phyloP scores from a whole-genome alignment of 1,140 invertebrate species.

The Harlomillsia oculata region DNA sequence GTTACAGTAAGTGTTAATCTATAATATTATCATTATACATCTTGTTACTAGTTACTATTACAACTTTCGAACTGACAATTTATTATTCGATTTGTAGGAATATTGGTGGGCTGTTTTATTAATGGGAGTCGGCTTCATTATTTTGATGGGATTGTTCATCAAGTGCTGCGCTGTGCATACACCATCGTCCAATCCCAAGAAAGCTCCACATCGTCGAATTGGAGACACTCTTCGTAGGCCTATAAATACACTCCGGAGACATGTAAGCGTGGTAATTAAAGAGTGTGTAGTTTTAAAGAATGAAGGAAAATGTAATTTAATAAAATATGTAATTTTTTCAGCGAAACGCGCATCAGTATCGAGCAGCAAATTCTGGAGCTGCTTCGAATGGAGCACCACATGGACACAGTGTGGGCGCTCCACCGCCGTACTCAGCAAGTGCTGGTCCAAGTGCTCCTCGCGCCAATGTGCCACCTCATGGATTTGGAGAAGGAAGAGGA shows the following conservation, averaged over 20 bases:
- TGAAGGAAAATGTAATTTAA: conserved; percentile 9
- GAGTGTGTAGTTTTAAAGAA: conserved; percentile 16
- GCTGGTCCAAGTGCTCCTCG: conserved; percentile 27
- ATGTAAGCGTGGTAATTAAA: conserved; percentile 46
- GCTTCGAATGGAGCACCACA: conserved; percentile 17
- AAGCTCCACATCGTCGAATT: conserved; percentile 70
- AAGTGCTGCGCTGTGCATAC: conserved; percentile 99
- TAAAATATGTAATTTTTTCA: not conserved
- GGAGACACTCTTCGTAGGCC: conserved; percentile 77
- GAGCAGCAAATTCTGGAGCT: conserved; percentile 25
- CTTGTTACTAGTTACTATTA: not conserved
- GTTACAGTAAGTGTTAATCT: conserved; percentile 49
- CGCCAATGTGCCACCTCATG: conserved; percentile 24
- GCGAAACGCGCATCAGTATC: conserved; percentile 27
- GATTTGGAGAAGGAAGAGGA: conserved; percentile 30
- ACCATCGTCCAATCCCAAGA: conserved; percentile 91
- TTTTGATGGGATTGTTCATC: conserved; percentile 97
- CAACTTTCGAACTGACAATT: conserved; percentile 4
- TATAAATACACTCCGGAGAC: conserved; percentile 76
- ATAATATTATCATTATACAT: not conserved
- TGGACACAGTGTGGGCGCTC: conserved; percentile 20
- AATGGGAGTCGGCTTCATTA: conserved; percentile 79
- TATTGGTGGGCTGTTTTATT: conserved; percentile 95
- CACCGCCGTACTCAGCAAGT: conserved; percentile 29
- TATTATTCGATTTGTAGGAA: conserved; percentile 48